Percentiles rank a stretch among this genome's conserved stretches.
phyloP scores from a whole-genome alignment of 2,113 vertebrate genomes.

The Brachyhypopomus gauderio region DNA sequence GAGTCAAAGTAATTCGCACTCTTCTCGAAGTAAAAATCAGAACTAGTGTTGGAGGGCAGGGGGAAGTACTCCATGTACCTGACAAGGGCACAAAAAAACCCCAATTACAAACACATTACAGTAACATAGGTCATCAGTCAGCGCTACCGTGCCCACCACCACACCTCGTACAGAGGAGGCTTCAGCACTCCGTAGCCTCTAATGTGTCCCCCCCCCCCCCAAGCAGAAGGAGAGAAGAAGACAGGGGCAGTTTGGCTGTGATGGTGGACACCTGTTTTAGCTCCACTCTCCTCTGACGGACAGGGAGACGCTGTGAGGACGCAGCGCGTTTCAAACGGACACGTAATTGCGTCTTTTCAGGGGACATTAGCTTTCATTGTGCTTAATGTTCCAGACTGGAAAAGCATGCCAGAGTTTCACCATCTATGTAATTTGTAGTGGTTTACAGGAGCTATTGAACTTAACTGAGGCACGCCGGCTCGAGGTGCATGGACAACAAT shows the following conservation, averaged over 20 bases:
- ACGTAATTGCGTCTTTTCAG: conserved; percentile 32
- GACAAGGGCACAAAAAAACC: conserved; percentile 5
- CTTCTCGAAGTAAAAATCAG: conserved; percentile 89
- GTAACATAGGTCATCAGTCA: background rate
- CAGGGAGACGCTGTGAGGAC: background rate
- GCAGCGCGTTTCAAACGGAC: conserved; percentile 27
- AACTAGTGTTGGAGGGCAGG: conserved; percentile 88
- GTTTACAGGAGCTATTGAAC: conserved; percentile 31
- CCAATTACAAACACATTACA: background rate
- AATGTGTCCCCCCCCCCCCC: too few relatives aligned
- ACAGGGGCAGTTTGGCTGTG: background rate
- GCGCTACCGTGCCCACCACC: too few relatives aligned
- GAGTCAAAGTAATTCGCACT: conserved; percentile 93
- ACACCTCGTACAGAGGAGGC: background rate
- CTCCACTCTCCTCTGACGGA: background rate
- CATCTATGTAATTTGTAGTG: conserved; percentile 38
- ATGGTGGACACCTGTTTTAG: conserved; percentile 16
- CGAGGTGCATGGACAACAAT: conserved; percentile 6
- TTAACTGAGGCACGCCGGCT: conserved; percentile 28
- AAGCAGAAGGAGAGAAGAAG: background rate
- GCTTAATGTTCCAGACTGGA: conserved; percentile 34
- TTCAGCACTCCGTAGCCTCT: background rate
- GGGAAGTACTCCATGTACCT: conserved; percentile 94
- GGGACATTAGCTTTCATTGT: conserved; percentile 44
- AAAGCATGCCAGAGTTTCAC: conserved; percentile 42